Evolutionary conservation across 2,113 vertebrate genomes (phyloP).

Genomic region (Mus spicilegus): DNA sequence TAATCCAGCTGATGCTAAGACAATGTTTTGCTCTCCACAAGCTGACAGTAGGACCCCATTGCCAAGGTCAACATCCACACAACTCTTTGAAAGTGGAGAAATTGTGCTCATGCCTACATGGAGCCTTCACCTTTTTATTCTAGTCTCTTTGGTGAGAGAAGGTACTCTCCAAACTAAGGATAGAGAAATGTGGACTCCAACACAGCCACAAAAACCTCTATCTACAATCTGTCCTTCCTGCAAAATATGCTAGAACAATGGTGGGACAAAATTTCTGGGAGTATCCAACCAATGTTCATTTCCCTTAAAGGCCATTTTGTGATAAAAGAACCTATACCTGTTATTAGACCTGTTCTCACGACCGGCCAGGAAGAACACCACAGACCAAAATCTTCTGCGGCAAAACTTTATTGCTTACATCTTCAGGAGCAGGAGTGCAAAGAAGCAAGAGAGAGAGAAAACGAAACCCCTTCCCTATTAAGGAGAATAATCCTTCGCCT

Average conservation of each 20-base stretch:
- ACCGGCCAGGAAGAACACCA: too few relatives aligned
- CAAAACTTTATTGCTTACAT: too few relatives aligned
- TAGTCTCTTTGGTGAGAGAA: not conserved
- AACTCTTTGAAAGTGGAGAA: not conserved
- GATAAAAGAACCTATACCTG: not conserved
- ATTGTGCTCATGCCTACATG: not conserved
- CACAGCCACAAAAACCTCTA: not conserved
- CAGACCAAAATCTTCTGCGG: too few relatives aligned
- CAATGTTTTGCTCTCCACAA: not conserved
- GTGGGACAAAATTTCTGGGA: not conserved
- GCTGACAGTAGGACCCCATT: not conserved
- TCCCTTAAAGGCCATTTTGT: not conserved
- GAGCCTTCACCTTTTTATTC: not conserved
- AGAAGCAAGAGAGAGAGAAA: too few relatives aligned
- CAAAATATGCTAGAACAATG: not conserved
- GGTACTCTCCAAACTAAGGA: not conserved
- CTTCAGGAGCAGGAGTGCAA: too few relatives aligned
- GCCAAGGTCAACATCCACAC: not conserved
- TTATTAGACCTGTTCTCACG: too few relatives aligned
- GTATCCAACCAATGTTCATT: not conserved
- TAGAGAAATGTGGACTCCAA: not conserved
- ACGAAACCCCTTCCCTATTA: too few relatives aligned
- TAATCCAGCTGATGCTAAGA: not conserved
- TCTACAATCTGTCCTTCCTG: not conserved
- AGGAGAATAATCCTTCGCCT: too few relatives aligned